Evolutionary conservation across 2,888 invertebrate genomes (phyloP).

Genomic region (Drosophila anceps): DNA sequence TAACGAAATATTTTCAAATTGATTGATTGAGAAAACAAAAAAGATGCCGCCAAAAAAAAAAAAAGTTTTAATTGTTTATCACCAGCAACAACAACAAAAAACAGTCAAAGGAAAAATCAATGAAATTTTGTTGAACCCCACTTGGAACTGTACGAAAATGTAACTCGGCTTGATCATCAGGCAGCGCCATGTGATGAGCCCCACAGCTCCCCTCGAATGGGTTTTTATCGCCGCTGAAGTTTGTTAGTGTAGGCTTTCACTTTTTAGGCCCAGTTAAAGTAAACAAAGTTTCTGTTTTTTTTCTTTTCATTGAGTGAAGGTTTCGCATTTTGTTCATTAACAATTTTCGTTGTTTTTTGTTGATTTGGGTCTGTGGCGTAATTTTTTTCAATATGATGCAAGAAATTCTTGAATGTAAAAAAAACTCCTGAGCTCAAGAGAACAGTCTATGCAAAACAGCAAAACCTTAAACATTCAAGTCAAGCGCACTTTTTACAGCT

Average conservation of each 20-base stretch:
- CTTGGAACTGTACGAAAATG: conserved; percentile 36
- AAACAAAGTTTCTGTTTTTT: conserved; percentile 49
- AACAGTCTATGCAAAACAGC: background rate
- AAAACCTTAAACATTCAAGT: background rate
- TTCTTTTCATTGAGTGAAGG: conserved; percentile 21
- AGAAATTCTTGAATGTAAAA: background rate
- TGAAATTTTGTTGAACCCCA: conserved; percentile 39
- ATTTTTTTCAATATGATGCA: conserved; percentile 15
- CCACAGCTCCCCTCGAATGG: conserved; percentile 22
- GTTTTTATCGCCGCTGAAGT: conserved; percentile 39
- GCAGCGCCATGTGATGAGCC: conserved; percentile 16
- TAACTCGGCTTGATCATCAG: conserved; percentile 38
- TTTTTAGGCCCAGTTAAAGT: conserved; percentile 58
- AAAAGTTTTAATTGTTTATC: conserved; percentile 44
- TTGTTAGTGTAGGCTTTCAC: conserved; percentile 61
- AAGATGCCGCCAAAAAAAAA: conserved; percentile 54
- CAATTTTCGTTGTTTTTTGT: conserved; percentile 28
- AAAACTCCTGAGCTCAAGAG: background rate
- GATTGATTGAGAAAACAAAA: conserved; percentile 35
- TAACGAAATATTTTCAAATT: conserved; percentile 43
- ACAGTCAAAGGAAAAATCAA: conserved; percentile 45
- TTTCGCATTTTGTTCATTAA: conserved; percentile 41
- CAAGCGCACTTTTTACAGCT: conserved; percentile 2
- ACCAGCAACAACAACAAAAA: conserved; percentile 9
- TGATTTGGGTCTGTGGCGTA: conserved; percentile 35